These are phyloP conservation scores for Leptinotarsa lineolata DNA, from an alignment of 1,140 invertebrate genomes.

Conservation along the genomic window DNA sequence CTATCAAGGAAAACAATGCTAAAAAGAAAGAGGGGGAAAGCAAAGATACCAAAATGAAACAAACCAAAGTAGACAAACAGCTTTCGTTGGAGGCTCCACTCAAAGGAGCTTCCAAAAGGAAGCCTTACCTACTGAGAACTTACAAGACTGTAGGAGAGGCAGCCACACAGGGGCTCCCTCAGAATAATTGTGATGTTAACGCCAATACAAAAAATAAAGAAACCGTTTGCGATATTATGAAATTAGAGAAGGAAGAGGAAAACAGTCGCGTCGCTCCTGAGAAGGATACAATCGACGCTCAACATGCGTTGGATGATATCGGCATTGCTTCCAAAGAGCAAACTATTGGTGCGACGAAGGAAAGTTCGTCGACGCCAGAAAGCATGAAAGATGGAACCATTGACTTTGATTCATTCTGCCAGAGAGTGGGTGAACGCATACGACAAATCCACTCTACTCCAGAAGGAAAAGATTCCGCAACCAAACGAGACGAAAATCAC, in stretches of 20 bases:
- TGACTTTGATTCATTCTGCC: slow-evolving; percentile 18
- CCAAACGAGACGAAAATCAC: background rate
- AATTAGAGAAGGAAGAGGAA: background rate
- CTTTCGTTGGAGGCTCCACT: slow-evolving; percentile 17
- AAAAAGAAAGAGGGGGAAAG: slow-evolving; percentile 38
- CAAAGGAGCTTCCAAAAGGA: slow-evolving; percentile 44
- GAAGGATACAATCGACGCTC: slow-evolving; percentile 10
- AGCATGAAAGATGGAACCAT: background rate
- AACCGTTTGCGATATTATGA: slow-evolving; percentile 7
- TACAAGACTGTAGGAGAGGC: slow-evolving; percentile 11
- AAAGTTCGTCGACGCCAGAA: background rate
- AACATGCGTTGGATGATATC: slow-evolving; percentile 6
- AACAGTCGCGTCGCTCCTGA: background rate
- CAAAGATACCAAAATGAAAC: slow-evolving; percentile 29
- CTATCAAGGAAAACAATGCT: slow-evolving; percentile 41
- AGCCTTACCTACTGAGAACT: slow-evolving; percentile 31
- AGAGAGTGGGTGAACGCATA: slow-evolving; percentile 4
- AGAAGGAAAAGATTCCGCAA: background rate
- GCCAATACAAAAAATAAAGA: slow-evolving; percentile 1
- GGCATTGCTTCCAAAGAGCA: background rate
- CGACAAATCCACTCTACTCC: background rate
- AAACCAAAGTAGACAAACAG: slow-evolving; percentile 33
- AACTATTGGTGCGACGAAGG: background rate
- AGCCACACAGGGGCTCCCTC: background rate
- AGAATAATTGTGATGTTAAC: slow-evolving; percentile 11